Evolutionary conservation across 2,113 vertebrate genomes (phyloP).

Genomic region (Lasiurus cinereus): DNA sequence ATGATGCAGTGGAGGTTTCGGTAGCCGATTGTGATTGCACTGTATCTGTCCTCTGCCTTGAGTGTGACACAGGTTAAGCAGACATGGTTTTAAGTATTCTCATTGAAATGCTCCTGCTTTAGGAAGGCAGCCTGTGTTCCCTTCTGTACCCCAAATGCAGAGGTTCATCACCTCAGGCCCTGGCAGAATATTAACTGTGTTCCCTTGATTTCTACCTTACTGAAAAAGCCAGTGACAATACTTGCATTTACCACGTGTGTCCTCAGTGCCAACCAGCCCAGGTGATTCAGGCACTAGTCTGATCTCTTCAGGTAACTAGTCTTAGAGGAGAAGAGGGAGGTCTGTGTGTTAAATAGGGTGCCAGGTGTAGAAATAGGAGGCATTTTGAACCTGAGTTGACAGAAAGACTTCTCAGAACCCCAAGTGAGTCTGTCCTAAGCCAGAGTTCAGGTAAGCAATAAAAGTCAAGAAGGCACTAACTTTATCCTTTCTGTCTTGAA

Average conservation of each 20-base stretch:
- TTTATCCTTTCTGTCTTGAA: neutral
- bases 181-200: neutral
- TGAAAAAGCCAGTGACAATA: neutral
- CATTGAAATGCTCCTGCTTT: neutral
- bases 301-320: neutral
- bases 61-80: rapidly evolving
- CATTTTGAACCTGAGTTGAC: neutral
- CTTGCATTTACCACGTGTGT: neutral
- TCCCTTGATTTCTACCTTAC: neutral
- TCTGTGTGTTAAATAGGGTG: rapidly evolving
- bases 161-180: neutral
- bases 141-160: rapidly evolving
- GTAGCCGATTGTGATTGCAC: neutral
- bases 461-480: neutral
- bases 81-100: neutral
- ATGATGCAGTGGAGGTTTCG: no score
- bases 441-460: neutral
- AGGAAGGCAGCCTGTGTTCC: neutral
- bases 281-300: neutral
- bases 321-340: neutral
- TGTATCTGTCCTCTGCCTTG: neutral
- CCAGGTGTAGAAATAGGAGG: neutral
- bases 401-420: neutral
- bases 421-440: neutral
- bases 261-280: neutral